Conservation (phyloP, 2,888 invertebrate genomes). For the Volucella inflata region DNA sequence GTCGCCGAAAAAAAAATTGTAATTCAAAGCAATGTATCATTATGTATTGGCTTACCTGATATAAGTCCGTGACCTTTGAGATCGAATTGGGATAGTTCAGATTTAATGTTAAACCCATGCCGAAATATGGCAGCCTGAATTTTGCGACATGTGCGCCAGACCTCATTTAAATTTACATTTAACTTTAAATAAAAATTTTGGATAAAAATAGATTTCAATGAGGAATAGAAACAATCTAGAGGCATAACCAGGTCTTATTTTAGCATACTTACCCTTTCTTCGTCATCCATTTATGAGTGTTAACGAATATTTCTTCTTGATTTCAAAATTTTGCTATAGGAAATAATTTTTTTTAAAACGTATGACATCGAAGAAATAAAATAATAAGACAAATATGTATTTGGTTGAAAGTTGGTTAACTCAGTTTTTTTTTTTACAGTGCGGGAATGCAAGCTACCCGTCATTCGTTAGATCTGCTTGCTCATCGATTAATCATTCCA, state of each 20-base stretch:
- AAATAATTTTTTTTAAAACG: background rate
- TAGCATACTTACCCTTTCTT: conserved; percentile 66
- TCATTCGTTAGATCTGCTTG: too few species aligned
- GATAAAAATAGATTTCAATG: background rate
- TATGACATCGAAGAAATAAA: too few species aligned
- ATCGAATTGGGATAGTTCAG: conserved; percentile 89
- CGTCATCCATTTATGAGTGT: conserved; percentile 71
- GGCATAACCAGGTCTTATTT: too few species aligned
- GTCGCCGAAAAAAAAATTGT: background rate
- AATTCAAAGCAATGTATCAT: conserved; percentile 18
- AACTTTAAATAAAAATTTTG: conserved; percentile 54
- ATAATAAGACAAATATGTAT: too few species aligned
- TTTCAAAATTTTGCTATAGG: conserved; percentile 2
- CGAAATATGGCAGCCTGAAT: conserved; percentile 90
- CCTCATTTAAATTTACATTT: conserved; percentile 85
- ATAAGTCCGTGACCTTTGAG: conserved; percentile 88
- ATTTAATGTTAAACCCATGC: conserved; percentile 89
- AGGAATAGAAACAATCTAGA: too few species aligned
- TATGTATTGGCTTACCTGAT: conserved; percentile 84
- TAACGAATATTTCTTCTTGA: conserved; percentile 79
- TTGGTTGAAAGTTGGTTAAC: too few species aligned
- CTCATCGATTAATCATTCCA: too few species aligned
- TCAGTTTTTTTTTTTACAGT: too few species aligned
- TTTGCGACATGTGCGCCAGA: conserved; percentile 92
- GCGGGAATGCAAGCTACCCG: too few species aligned